Evolutionary conservation across 1,140 invertebrate species (phyloP).

Genomic region (Nasonia longicornis): DNA sequence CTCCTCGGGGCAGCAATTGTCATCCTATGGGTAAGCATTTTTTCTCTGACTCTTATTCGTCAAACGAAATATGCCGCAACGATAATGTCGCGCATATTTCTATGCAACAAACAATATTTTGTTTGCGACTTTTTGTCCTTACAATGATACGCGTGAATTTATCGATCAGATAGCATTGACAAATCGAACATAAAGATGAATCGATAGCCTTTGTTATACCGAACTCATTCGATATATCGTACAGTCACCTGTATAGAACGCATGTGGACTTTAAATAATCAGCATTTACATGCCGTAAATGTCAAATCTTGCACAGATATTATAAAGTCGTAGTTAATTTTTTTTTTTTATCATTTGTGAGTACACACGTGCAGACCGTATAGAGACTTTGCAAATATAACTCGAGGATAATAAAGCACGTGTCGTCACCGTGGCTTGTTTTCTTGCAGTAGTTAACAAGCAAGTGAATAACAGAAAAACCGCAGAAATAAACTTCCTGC

Average conservation of each 20-base stretch:
- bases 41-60: neutral
- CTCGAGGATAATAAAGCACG: no score
- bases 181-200: neutral
- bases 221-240: neutral
- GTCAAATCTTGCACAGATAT: no score
- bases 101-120: neutral
- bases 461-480: neutral
- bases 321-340: no score
- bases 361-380: no score
- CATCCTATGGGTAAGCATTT: conserved; percentile 51
- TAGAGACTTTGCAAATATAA: no score
- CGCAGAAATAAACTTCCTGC: conserved; percentile 11
- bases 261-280: no score
- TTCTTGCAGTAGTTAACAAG: no score
- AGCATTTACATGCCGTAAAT: no score
- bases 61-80: neutral
- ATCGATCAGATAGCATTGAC: conserved; percentile 8
- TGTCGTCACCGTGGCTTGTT: no score
- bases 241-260: neutral
- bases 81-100: no score
- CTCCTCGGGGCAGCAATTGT: conserved; percentile 49
- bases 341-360: no score
- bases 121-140: neutral
- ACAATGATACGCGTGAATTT: neutral
- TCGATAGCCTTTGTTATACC: conserved; percentile 10